phyloP scores from a whole-genome alignment of 35 echinoderm and acorn worm genomes.

The Strongylocentrotus purpuratus region DNA sequence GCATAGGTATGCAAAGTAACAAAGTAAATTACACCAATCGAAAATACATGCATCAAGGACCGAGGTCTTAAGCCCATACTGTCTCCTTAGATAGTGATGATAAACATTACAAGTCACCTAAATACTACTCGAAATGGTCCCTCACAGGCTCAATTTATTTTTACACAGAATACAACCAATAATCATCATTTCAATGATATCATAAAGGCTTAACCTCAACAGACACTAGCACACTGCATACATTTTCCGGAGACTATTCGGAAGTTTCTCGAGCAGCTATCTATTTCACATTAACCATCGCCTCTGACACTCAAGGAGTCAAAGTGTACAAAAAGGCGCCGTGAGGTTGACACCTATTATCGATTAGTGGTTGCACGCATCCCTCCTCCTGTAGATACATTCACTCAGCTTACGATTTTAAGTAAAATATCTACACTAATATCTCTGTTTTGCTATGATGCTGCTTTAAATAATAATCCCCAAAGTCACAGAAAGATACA shows the following conservation, averaged over 20 bases:
- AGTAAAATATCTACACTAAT: neutral
- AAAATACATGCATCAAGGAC: no score
- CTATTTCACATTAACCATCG: neutral
- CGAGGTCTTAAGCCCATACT: no score
- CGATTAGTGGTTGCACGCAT: slow-evolving; percentile 7
- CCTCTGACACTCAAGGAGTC: neutral
- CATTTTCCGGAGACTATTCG: neutral
- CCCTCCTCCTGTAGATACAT: neutral
- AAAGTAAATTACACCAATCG: no score
- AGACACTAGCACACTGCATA: neutral
- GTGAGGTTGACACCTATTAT: neutral
- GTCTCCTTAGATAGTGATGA: no score
- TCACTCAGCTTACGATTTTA: neutral
- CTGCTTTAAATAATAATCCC: neutral
- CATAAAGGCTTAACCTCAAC: neutral
- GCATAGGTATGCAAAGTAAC: no score
- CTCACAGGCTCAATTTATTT: no score
- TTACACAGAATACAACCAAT: neutral
- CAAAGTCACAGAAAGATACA: neutral
- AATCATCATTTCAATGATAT: neutral
- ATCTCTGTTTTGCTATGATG: neutral
- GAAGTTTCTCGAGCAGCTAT: neutral
- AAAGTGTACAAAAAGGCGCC: neutral
- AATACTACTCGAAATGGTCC: no score
- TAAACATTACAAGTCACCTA: no score